Evolutionary conservation across 2,113 vertebrate species (phyloP).

Genomic region (Toxotes chatareus): DNA sequence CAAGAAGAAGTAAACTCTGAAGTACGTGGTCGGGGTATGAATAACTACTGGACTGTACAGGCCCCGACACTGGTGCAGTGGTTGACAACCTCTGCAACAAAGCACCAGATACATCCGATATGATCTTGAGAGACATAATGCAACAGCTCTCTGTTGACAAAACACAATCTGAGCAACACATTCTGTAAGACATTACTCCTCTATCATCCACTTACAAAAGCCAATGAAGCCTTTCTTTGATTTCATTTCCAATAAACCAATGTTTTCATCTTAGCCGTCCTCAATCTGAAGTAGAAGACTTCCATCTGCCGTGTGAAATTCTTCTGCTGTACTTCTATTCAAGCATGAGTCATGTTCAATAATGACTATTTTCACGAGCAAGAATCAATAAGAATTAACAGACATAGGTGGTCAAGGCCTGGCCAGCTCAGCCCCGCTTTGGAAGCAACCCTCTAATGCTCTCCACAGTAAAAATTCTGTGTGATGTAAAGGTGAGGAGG

Average conservation of each 20-base stretch:
- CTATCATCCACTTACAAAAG: background rate
- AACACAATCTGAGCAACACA: background rate
- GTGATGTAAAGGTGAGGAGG: background rate
- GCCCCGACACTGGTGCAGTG: conserved; percentile 56
- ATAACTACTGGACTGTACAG: conserved; percentile 55
- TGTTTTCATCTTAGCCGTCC: background rate
- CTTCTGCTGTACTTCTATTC: background rate
- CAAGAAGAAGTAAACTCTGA: conserved; percentile 47
- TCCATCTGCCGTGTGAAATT: background rate
- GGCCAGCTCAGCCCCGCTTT: background rate
- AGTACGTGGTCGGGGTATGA: conserved; percentile 69
- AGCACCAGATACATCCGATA: conserved; percentile 26
- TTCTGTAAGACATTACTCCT: background rate
- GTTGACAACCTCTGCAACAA: conserved; percentile 51
- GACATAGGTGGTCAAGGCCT: background rate
- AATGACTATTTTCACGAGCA: background rate
- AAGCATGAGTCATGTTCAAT: background rate
- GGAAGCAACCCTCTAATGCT: background rate
- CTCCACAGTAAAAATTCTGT: background rate
- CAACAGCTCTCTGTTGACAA: background rate
- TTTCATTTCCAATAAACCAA: background rate
- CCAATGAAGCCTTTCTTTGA: background rate
- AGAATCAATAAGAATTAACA: background rate
- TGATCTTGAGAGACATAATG: background rate
- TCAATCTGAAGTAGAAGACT: background rate